phyloP scores from a whole-genome alignment of 2,888 invertebrate species.

The Micoletzkya japonica region DNA sequence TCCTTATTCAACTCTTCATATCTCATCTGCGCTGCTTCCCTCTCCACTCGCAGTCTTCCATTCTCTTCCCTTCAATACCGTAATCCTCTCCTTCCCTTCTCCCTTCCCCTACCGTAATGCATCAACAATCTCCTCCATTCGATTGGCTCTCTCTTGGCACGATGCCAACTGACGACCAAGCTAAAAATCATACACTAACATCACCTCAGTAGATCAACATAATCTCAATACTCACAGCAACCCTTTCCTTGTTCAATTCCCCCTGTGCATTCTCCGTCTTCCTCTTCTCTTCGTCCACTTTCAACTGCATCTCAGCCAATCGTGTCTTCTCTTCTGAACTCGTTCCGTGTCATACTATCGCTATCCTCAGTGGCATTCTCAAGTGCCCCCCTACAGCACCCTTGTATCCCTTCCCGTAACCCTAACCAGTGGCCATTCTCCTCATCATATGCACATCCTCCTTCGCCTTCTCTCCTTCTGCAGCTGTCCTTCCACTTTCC shows the following conservation, averaged over 20 bases:
- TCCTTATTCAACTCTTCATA: constrained; percentile 19
- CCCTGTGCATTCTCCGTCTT: constrained; percentile 5
- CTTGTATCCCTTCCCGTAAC: not conserved
- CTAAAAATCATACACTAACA: constrained; percentile 3
- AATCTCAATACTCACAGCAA: constrained; percentile 19
- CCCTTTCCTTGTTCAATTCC: constrained; percentile 22
- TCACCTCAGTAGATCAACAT: not conserved
- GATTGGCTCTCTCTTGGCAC: constrained; percentile 14
- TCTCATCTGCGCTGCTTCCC: constrained; percentile 22
- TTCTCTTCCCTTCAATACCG: constrained; percentile 26
- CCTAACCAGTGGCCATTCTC: constrained; percentile 15
- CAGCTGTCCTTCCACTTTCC: constrained; percentile 15
- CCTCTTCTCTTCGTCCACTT: constrained; percentile 19
- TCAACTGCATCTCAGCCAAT: constrained; percentile 24
- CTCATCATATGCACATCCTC: constrained; percentile 14
- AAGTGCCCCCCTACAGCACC: not conserved
- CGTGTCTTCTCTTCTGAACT: constrained; percentile 22
- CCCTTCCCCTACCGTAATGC: constrained; percentile 7
- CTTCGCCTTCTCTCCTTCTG: constrained; percentile 11
- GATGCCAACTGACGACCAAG: constrained; percentile 23
- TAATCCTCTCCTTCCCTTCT: too few species aligned
- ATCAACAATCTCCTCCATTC: constrained; percentile 26
- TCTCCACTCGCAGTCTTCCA: constrained; percentile 6
- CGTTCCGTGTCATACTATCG: not conserved
- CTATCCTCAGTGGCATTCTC: not conserved